phyloP scores from a whole-genome alignment of 2,888 invertebrate genomes.

The Epiblema foenella region DNA sequence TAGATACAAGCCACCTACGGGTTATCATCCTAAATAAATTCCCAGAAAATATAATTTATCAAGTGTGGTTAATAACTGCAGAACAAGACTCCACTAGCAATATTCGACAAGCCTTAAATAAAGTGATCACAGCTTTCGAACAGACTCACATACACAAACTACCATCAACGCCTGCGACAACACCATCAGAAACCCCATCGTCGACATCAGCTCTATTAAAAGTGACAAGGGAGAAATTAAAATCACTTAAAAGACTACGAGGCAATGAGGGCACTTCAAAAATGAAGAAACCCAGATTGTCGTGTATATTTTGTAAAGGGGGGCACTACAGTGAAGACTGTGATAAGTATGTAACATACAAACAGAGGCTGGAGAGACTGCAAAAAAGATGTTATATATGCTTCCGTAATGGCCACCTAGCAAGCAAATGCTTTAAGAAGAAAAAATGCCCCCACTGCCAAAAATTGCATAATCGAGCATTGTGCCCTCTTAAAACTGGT shows the following conservation, averaged over 20 bases:
- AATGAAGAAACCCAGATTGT: neutral
- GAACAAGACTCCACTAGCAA: neutral
- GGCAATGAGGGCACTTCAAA: neutral
- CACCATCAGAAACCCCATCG: neutral
- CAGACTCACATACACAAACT: neutral
- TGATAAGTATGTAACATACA: neutral
- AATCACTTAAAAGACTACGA: neutral
- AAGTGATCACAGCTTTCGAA: neutral
- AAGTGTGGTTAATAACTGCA: neutral
- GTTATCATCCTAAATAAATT: neutral
- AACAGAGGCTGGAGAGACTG: neutral
- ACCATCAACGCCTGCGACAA: neutral
- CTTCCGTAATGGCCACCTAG: neutral
- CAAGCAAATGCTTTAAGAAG: neutral
- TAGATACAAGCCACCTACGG: neutral
- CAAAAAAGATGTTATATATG: conserved; percentile 1
- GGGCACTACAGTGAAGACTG: conserved; percentile 13
- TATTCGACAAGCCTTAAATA: neutral
- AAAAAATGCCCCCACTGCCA: neutral
- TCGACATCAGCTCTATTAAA: conserved; percentile 2
- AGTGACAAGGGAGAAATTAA: neutral
- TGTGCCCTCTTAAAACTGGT: neutral
- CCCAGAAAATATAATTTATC: neutral
- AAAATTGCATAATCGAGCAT: neutral
- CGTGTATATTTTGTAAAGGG: neutral